A percentile compares a stretch with the other conserved stretches of the same genome.
These are phyloP conservation scores for Chaitophorus viminalis DNA, from an alignment of 2,888 invertebrate species.

Conservation along the genomic window DNA sequence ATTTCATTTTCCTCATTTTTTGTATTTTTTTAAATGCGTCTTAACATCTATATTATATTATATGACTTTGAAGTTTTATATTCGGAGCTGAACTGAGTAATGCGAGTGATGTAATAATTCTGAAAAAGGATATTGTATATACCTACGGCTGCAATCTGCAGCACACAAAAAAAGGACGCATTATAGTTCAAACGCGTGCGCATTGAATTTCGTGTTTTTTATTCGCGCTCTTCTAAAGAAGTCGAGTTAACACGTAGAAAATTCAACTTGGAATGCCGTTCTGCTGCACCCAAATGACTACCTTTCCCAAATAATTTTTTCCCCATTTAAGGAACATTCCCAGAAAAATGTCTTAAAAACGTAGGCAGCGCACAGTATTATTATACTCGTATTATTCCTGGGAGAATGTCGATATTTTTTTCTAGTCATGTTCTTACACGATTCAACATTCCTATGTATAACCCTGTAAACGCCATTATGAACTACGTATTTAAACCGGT, in stretches of 20 bases:
- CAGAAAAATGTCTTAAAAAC: background rate
- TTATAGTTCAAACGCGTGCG: background rate
- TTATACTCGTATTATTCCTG: background rate
- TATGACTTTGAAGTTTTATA: conserved; percentile 2
- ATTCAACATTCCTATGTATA: no score
- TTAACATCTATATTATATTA: background rate
- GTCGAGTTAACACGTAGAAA: conserved; percentile 20
- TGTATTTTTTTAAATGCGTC: background rate
- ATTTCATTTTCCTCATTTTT: conserved; percentile 4
- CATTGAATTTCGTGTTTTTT: background rate
- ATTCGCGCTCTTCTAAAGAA: conserved; percentile 1
- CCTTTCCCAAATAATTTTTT: background rate
- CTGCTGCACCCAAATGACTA: background rate
- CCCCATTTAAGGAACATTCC: background rate
- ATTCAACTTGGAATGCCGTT: background rate
- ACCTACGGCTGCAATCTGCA: no score
- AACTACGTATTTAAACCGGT: background rate
- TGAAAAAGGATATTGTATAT: background rate
- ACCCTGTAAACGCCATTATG: background rate
- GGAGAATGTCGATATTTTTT: background rate
- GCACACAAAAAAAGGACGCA: no score
- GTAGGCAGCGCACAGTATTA: no score
- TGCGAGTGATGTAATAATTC: conserved; percentile 31
- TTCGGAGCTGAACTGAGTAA: conserved; percentile 12
- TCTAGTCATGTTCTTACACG: background rate